Evolutionary conservation across 2,113 vertebrate genomes (phyloP).

Genomic region (Calonectris borealis): DNA sequence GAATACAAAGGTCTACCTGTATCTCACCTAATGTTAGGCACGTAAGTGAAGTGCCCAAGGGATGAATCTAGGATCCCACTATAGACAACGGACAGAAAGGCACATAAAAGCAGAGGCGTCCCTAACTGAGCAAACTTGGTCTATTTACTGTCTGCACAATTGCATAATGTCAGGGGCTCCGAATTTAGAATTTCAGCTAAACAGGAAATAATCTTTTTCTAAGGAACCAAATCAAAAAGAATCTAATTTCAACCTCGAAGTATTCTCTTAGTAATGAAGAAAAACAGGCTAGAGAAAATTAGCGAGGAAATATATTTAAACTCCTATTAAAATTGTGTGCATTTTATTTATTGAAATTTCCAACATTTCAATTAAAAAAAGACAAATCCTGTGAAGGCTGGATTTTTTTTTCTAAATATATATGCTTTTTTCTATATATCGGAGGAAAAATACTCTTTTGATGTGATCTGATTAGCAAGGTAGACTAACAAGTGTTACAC

Average conservation of each 20-base stretch:
- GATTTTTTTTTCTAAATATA: neutral
- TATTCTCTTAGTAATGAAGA: neutral
- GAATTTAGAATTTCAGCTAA: neutral
- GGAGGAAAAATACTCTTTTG: neutral
- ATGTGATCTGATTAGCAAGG: neutral
- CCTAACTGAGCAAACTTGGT: neutral
- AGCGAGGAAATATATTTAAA: neutral
- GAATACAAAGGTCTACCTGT: neutral
- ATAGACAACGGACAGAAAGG: neutral
- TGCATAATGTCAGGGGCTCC: neutral
- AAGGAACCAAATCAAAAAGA: neutral
- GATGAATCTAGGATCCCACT: neutral
- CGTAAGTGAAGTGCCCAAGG: neutral
- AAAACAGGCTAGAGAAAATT: neutral
- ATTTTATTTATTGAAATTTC: neutral
- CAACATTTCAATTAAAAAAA: neutral
- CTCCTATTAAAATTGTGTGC: rapidly evolving
- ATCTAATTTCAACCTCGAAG: neutral
- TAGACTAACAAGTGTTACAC: neutral
- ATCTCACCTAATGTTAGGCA: neutral
- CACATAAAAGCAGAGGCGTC: neutral
- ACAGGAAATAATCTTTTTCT: neutral
- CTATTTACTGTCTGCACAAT: neutral
- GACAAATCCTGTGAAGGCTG: neutral
- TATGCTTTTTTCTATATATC: neutral